These are phyloP conservation scores for Drosophila colorata DNA, from an alignment of 2,888 invertebrate genomes.

Conservation along the genomic window DNA sequence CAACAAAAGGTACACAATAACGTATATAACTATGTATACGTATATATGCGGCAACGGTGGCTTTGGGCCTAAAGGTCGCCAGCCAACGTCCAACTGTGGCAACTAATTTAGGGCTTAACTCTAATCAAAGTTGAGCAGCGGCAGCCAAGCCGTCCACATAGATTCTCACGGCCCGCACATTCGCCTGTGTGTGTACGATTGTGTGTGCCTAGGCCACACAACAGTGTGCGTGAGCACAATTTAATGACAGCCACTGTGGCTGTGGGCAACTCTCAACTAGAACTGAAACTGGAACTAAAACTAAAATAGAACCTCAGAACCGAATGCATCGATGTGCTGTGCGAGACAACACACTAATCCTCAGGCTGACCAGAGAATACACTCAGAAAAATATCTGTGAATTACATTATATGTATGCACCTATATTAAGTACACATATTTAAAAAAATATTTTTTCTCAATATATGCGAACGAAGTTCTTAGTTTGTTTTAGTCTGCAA, in stretches of 20 bases:
- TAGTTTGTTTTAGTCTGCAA: no score
- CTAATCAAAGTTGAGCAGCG: constrained; percentile 76
- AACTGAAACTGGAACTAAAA: constrained; percentile 26
- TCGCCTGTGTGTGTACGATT: not conserved
- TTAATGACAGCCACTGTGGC: constrained; percentile 26
- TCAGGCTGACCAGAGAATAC: constrained; percentile 1
- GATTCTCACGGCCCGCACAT: constrained; percentile 44
- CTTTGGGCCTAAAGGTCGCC: constrained; percentile 46
- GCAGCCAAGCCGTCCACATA: constrained; percentile 14
- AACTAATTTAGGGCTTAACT: constrained; percentile 78
- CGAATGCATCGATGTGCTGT: constrained; percentile 13
- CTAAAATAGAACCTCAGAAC: constrained; percentile 8
- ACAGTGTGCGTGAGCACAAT: constrained; percentile 20
- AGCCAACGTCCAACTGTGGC: constrained; percentile 45
- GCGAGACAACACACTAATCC: constrained; percentile 7
- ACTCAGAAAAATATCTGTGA: not conserved
- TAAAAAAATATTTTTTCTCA: no score
- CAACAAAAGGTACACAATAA: constrained; percentile 4
- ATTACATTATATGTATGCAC: not conserved
- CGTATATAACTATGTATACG: not conserved
- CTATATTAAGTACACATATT: no score
- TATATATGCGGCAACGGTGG: not conserved
- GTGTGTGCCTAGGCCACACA: not conserved
- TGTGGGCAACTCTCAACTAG: constrained; percentile 2
- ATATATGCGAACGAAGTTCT: no score